Base-by-base conservation (phyloP, 1,140 invertebrate genomes). In the Bombus fervidus region DNA sequence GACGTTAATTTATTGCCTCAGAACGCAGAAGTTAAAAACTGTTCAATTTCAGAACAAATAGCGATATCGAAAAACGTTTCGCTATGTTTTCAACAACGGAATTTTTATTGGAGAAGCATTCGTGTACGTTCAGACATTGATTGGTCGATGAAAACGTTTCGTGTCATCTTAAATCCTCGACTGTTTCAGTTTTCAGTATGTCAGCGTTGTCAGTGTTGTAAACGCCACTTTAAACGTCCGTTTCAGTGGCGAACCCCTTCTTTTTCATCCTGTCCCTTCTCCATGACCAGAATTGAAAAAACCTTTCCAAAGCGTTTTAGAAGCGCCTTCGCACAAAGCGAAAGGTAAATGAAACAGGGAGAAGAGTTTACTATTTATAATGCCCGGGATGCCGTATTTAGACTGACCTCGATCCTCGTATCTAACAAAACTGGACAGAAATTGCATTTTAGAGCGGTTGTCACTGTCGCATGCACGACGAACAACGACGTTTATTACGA, bases 211-310 rank as follows among this genome's bases (percentile, higher is more conserved):
- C 43, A 47, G 64, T 53, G 43, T 53, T 82, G 64, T 88, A 82
- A 89, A 86, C 64, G 81, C 43, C 77, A 53, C 79, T 86, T 83
- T 89, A 81, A 89, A 76, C 71, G 43, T 39, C 75, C 73, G 39
- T 80, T 80, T 83, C 43, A 47, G 25, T 47, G 37, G 47, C 62
- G 34, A 71, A 68, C 47, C 73, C 37, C 28, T 86, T 73, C 71
- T 81, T 64, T 76, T 76, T 74, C 64, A 43, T 78, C 62, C 57
- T 15, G 15, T 57, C 53, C 9, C 13, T 31, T 66, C 37, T 68
- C 9, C 62, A 37, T 28, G 41, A 37, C n/a, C 41, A 18, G 57
- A 80, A 77, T 25, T 68, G 64, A 75, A 53, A 62, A 18, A 68
- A 34, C 28, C 59, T 74, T 81, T 73, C 41, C 39, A 34, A 18